Percentiles rank a stretch among this genome's conserved stretches.
Conservation (phyloP, 2,888 invertebrate species). For the Dryobota labecula region DNA sequence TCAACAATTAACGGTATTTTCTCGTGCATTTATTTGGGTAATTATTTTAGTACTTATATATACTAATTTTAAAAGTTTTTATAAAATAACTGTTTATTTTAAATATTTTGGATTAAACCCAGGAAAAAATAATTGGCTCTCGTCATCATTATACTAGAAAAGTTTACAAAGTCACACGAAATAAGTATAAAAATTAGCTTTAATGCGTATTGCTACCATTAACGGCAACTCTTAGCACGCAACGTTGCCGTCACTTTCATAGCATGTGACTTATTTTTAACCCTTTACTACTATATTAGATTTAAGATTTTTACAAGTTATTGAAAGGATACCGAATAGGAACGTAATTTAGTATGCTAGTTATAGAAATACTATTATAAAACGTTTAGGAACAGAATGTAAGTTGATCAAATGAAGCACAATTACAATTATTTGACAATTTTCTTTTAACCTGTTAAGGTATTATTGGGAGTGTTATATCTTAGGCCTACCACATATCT, state of each 20-base stretch:
- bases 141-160: conserved; percentile 56
- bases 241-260: conserved; percentile 62
- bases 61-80: conserved; percentile 29
- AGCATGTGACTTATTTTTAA: conserved; percentile 67
- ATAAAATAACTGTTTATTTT: conserved; percentile 7
- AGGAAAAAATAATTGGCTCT: conserved; percentile 34
- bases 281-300: conserved; percentile 55
- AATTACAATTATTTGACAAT: not conserved
- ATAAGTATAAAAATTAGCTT: conserved; percentile 76
- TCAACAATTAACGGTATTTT: conserved; percentile 62
- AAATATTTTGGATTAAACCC: not conserved
- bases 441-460: not conserved
- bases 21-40: conserved; percentile 58
- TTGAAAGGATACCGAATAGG: not conserved
- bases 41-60: conserved; percentile 49
- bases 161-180: conserved; percentile 72
- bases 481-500: not conserved
- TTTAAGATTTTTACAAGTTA: conserved; percentile 19
- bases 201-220: conserved; percentile 77
- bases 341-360: not conserved
- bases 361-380: not conserved
- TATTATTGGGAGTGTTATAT: not conserved
- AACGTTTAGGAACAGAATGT: not conserved
- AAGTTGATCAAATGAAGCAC: not conserved
- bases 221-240: conserved; percentile 73